Percentiles rank a stretch among this genome's conserved stretches.
These are phyloP conservation scores for Neodiprion pinetum DNA, from an alignment of 1,140 invertebrate species.

Conservation along the genomic window DNA sequence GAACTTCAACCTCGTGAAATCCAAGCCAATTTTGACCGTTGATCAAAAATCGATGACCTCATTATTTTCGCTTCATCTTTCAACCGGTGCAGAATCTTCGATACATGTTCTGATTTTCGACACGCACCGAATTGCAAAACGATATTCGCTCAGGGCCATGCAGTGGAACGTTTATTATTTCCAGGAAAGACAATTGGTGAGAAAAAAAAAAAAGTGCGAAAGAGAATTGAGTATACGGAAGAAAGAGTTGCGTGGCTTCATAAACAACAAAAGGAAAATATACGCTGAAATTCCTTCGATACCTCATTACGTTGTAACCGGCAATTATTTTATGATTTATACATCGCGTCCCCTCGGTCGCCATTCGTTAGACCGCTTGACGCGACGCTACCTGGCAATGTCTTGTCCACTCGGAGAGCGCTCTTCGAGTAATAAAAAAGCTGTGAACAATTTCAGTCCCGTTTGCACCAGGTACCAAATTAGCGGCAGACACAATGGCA, in stretches of 20 bases:
- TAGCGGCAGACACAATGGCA: conserved; percentile 3
- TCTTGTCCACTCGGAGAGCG: background rate
- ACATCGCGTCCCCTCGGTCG: background rate
- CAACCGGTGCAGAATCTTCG: too few species aligned
- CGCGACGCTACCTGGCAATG: background rate
- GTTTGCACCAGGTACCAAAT: conserved; percentile 5
- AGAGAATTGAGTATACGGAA: background rate
- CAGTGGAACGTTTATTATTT: background rate
- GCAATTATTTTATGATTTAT: conserved; percentile 8
- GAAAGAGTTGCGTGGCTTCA: background rate
- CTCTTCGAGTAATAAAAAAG: background rate
- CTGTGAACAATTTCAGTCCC: background rate
- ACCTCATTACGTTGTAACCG: conserved; percentile 1
- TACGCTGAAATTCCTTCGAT: background rate
- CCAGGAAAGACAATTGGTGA: background rate
- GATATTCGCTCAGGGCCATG: too few species aligned
- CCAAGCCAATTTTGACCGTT: too few species aligned
- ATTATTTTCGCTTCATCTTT: too few species aligned
- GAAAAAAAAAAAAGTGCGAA: background rate
- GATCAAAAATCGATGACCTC: too few species aligned
- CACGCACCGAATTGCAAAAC: too few species aligned
- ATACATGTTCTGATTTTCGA: too few species aligned
- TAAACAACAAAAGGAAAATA: background rate
- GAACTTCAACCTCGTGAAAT: too few species aligned
- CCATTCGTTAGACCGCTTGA: background rate